These are phyloP conservation scores for Pollenia angustigena DNA, from an alignment of 2,888 invertebrate species.

Conservation along the genomic window DNA sequence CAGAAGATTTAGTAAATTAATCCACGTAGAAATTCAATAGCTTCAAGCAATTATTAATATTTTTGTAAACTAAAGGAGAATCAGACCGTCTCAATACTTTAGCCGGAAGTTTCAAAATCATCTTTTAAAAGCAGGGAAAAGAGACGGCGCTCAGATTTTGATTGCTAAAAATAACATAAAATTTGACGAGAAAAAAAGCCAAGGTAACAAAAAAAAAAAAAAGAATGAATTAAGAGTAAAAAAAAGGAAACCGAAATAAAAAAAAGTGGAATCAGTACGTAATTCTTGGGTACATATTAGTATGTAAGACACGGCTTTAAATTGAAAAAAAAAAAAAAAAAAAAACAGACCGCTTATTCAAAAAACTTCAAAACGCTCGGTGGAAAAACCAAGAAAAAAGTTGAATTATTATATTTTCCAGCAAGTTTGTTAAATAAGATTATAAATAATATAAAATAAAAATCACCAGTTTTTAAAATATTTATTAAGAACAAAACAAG, in stretches of 20 bases:
- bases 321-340: no score
- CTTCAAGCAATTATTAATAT: no score
- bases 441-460: not conserved
- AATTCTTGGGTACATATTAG: constrained; percentile 45
- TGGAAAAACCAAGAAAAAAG: constrained; percentile 17
- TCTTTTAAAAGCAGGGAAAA: constrained; percentile 56
- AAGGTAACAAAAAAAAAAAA: not conserved
- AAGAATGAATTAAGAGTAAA: not conserved
- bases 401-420: constrained; percentile 41
- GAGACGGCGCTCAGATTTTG: constrained; percentile 18
- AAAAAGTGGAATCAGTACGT: not conserved
- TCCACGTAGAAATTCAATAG: no score
- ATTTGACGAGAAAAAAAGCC: not conserved
- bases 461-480: not conserved
- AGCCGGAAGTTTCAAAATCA: constrained; percentile 45
- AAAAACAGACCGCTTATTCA: constrained; percentile 70
- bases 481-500: constrained; percentile 52
- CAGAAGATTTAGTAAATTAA: no score
- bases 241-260: not conserved
- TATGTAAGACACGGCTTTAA: constrained; percentile 75
- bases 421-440: constrained; percentile 1
- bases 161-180: not conserved
- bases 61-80: constrained; percentile 49
- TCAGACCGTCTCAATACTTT: not conserved
- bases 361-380: constrained; percentile 13